phyloP scores from a whole-genome alignment of 2,797 vertebrate genomes.

The Lutjanus campechanus region DNA sequence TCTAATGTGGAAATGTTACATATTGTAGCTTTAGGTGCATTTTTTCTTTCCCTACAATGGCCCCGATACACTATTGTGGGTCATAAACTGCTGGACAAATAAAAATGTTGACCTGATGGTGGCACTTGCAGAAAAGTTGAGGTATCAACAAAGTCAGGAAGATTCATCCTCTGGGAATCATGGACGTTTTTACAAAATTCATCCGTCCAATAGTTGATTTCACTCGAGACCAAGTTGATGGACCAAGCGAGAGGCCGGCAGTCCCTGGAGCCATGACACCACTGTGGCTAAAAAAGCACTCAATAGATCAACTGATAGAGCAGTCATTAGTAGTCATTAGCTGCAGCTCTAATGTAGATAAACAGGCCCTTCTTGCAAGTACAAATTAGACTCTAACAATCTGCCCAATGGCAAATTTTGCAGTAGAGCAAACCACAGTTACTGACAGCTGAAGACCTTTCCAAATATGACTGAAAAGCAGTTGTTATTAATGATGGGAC shows the following conservation, averaged over 20 bases:
- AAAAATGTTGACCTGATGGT: background rate
- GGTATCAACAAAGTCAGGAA: background rate
- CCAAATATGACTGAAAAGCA: background rate
- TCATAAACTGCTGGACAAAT: background rate
- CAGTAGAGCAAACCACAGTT: background rate
- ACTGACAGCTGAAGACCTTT: background rate
- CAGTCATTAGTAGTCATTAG: conserved; percentile 22
- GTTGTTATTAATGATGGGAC: background rate
- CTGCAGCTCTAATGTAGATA: conserved; percentile 12
- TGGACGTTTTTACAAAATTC: background rate
- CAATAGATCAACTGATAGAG: conserved; percentile 1
- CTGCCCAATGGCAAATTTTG: background rate
- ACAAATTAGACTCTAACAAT: background rate
- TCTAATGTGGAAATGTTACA: too few species aligned
- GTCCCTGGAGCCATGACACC: background rate
- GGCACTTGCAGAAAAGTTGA: too few species aligned
- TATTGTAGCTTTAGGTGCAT: too few species aligned
- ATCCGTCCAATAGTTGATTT: background rate
- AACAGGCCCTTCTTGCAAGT: background rate
- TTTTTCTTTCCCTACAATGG: too few species aligned
- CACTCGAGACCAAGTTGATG: background rate
- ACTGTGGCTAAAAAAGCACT: background rate
- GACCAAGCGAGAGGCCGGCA: background rate
- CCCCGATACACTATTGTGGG: too few species aligned
- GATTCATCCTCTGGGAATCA: background rate